A percentile compares a stretch with the other conserved stretches of the same genome.
Conservation (phyloP, 2,113 vertebrate genomes). For the Malaclemys terrapin region DNA sequence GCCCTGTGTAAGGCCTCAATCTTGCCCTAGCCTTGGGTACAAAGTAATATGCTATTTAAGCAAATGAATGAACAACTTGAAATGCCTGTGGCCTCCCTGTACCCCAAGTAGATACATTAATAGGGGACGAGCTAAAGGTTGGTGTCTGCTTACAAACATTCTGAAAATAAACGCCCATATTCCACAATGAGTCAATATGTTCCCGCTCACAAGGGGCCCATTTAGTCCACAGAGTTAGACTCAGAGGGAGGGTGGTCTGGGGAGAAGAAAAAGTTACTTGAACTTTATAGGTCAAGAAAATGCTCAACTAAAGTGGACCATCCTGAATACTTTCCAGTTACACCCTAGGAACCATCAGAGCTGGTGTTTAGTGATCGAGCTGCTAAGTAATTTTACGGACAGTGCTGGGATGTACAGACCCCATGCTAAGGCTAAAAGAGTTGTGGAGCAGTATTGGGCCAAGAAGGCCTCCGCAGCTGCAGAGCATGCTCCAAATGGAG, state of each 20-base stretch:
- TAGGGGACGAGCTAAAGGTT: constrained; percentile 58
- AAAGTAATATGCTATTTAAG: constrained; percentile 36
- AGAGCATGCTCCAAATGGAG: too few species aligned
- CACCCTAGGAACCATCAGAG: constrained; percentile 63
- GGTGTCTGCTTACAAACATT: constrained; percentile 39
- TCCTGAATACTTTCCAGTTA: constrained; percentile 56
- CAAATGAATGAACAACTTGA: constrained; percentile 45
- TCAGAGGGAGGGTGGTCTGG: constrained; percentile 31
- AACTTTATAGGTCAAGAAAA: constrained; percentile 76
- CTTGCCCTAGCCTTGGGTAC: not conserved
- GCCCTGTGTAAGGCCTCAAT: not conserved
- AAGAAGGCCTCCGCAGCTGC: too few species aligned
- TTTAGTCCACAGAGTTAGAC: constrained; percentile 59
- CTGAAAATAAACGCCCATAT: constrained; percentile 45
- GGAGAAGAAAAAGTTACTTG: constrained; percentile 69
- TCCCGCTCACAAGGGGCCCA: constrained; percentile 1
- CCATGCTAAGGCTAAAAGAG: too few species aligned
- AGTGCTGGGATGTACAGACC: too few species aligned
- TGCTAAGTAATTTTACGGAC: constrained; percentile 48
- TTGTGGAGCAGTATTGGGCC: too few species aligned
- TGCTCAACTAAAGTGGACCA: constrained; percentile 59
- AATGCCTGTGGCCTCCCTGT: constrained; percentile 54
- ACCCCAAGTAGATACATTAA: constrained; percentile 54
- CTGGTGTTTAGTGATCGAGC: not conserved
- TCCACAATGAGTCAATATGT: constrained; percentile 21